Evolutionary conservation across 1,140 invertebrate genomes (phyloP).

Genomic region (Nylanderia fulva): DNA sequence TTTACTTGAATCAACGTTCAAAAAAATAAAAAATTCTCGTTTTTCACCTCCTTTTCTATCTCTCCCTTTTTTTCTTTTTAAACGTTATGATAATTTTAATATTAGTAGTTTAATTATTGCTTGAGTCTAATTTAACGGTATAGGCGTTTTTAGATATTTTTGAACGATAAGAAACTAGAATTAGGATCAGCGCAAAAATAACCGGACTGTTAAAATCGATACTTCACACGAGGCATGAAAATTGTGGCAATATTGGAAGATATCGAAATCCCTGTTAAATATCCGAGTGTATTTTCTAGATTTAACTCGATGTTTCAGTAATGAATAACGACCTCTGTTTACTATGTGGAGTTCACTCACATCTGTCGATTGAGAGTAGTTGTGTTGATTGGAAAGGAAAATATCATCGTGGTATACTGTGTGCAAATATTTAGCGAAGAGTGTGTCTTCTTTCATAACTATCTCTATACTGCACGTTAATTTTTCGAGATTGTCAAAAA

Average conservation of each 20-base stretch:
- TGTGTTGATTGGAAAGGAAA: not conserved
- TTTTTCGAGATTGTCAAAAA: constrained; percentile 8
- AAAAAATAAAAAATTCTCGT: not conserved
- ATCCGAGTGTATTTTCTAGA: not conserved
- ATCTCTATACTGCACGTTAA: not conserved
- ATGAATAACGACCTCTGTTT: not conserved
- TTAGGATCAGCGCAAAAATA: not conserved
- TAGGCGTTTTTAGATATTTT: not conserved
- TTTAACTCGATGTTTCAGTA: not conserved
- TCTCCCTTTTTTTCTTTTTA: not conserved
- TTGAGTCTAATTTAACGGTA: too few relatives aligned
- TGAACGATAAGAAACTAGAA: not conserved
- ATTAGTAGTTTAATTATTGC: not conserved
- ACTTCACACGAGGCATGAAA: not conserved
- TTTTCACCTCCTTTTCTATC: too few relatives aligned
- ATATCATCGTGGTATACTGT: not conserved
- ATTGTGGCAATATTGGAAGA: not conserved
- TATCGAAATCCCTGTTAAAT: not conserved
- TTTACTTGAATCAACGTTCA: not conserved
- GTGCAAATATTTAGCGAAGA: not conserved
- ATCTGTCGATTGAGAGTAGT: not conserved
- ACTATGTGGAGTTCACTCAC: not conserved
- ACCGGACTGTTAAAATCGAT: not conserved
- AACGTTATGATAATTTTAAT: not conserved
- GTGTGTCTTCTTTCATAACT: not conserved